These are phyloP conservation scores for Eueides isabella DNA, from an alignment of 1,140 invertebrate species.

Conservation along the genomic window DNA sequence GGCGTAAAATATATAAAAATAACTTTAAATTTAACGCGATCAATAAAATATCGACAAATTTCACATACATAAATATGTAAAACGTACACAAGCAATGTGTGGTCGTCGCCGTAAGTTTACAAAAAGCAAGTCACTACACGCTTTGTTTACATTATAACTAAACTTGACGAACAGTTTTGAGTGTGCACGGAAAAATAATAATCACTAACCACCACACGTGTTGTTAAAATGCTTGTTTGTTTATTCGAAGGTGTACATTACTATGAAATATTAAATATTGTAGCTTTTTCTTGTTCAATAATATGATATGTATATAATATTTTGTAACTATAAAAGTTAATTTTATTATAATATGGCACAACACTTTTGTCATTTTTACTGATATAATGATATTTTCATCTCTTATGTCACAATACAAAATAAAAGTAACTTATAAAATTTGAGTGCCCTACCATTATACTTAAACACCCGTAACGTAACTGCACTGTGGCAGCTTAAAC, in stretches of 20 bases:
- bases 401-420: not conserved
- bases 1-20: too few species aligned
- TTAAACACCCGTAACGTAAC: not conserved
- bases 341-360: too few species aligned
- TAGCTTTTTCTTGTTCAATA: too few species aligned
- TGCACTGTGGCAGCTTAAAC: not conserved
- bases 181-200: constrained; percentile 30
- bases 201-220: constrained; percentile 26
- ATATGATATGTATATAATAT: too few species aligned
- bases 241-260: not conserved
- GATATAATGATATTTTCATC: too few species aligned
- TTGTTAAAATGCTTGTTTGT: constrained; percentile 11
- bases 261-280: too few species aligned
- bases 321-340: too few species aligned
- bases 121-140: constrained; percentile 27
- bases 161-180: constrained; percentile 28
- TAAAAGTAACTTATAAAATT: too few species aligned
- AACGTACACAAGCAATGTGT: constrained; percentile 13
- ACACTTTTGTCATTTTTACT: too few species aligned
- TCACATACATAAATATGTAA: not conserved
- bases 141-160: constrained; percentile 29
- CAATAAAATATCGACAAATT: not conserved
- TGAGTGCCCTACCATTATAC: not conserved
- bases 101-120: constrained; percentile 14
- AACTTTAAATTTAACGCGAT: not conserved